A percentile compares a stretch with the other conserved stretches of the same genome.
Conservation (phyloP, 2,797 vertebrate species). For the Fringilla coelebs region DNA sequence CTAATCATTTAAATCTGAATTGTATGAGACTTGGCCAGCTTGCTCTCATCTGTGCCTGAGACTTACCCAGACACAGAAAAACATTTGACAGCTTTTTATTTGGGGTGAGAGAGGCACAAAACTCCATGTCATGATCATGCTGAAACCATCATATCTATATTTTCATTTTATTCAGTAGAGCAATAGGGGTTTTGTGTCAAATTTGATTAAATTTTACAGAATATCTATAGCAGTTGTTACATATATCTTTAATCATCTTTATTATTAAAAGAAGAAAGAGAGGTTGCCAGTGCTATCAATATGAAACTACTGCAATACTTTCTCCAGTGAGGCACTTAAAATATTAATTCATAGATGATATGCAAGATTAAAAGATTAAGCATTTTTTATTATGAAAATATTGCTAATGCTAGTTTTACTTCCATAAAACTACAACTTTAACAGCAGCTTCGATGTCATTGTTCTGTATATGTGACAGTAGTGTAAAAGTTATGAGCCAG, state of each 20-base stretch:
- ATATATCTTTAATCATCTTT: not conserved
- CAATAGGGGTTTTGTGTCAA: not conserved
- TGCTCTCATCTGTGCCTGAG: constrained; percentile 20
- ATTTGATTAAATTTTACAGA: constrained; percentile 14
- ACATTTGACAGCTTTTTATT: not conserved
- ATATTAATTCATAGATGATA: not conserved
- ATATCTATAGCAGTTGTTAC: not conserved
- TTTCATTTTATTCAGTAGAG: not conserved
- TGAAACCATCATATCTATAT: constrained; percentile 14
- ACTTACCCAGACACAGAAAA: not conserved
- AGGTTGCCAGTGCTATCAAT: not conserved
- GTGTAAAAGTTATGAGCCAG: not conserved
- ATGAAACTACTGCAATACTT: not conserved
- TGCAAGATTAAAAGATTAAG: not conserved
- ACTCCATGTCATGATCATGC: not conserved
- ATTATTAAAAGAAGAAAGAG: not conserved
- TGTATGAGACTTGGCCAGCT: not conserved
- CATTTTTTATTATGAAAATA: not conserved
- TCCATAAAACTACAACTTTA: not conserved
- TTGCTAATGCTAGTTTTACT: not conserved
- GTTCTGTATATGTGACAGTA: not conserved
- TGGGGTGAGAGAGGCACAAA: constrained; percentile 7
- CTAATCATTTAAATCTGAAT: constrained; percentile 42
- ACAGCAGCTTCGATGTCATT: not conserved
- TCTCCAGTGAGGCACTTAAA: not conserved